Conservation (phyloP, 2,113 vertebrate species). For the Myiopsitta monachus region DNA sequence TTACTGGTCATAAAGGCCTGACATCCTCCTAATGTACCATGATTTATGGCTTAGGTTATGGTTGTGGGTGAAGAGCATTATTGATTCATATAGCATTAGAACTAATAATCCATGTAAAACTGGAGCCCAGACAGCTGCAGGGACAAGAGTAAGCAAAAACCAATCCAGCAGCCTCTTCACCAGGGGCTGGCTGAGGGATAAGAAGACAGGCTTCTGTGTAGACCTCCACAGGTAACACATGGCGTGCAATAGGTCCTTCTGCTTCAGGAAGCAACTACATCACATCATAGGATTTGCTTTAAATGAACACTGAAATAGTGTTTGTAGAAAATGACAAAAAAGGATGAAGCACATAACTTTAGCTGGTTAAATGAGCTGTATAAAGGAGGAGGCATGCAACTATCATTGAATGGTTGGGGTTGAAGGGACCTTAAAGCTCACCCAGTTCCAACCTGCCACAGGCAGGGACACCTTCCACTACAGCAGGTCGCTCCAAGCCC, state of each 20-base stretch:
- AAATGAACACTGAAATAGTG: not conserved
- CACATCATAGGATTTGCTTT: not conserved
- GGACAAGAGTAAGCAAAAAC: not conserved
- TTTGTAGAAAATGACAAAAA: not conserved
- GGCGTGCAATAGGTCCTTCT: not conserved
- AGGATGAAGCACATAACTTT: not conserved
- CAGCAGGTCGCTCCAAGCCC: not conserved
- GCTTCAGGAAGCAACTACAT: not conserved
- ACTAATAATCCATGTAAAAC: not conserved
- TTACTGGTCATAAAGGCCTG: not conserved
- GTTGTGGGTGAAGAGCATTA: not conserved
- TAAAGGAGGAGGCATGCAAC: not conserved
- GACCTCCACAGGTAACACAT: not conserved
- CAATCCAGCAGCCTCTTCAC: not conserved
- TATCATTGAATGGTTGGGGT: not conserved
- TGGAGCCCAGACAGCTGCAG: not conserved
- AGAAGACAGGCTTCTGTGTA: rapidly evolving
- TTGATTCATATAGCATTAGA: not conserved
- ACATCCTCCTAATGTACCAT: not conserved
- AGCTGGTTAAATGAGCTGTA: not conserved
- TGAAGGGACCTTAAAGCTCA: not conserved
- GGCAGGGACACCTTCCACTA: not conserved
- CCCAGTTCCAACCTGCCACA: not conserved
- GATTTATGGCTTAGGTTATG: not conserved
- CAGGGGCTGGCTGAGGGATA: rapidly evolving